phyloP scores from a whole-genome alignment of 2,888 invertebrate species.

The Pomacea canaliculata region DNA sequence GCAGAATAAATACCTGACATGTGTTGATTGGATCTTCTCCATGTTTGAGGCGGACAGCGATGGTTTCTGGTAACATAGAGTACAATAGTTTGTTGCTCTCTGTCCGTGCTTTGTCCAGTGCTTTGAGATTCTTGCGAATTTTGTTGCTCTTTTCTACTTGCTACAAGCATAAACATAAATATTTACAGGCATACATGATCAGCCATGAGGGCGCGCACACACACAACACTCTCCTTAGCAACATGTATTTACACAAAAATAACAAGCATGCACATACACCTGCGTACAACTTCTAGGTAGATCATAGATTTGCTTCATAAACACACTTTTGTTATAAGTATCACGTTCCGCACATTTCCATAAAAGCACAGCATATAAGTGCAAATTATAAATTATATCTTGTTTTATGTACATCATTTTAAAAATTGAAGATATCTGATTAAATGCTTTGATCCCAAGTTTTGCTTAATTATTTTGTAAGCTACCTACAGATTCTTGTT shows the following conservation, averaged over 20 bases:
- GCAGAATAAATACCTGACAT: constrained; percentile 24
- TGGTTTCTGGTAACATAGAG: constrained; percentile 90
- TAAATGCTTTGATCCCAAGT: no score
- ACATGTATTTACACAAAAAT: not conserved
- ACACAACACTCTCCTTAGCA: not conserved
- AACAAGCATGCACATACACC: not conserved
- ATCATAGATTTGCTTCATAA: not conserved
- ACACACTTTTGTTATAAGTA: no score
- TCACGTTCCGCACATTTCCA: no score
- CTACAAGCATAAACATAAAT: constrained; percentile 30
- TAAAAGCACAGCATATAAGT: no score
- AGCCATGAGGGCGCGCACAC: not conserved
- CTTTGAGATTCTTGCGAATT: constrained; percentile 81
- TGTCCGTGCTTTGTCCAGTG: constrained; percentile 87
- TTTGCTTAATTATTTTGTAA: no score
- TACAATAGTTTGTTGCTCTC: constrained; percentile 88
- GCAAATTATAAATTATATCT: no score
- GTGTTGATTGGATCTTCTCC: constrained; percentile 79
- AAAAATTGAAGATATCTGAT: no score
- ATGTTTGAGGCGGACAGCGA: constrained; percentile 83
- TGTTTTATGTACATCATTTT: no score
- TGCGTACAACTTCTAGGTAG: not conserved
- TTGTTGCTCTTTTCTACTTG: constrained; percentile 88
- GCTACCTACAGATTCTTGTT: no score
- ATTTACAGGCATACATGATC: not conserved